A percentile compares a stretch with the other conserved stretches of the same genome.
Conservation (phyloP, 2,888 invertebrate species). For the Leistus spinibarbis region DNA sequence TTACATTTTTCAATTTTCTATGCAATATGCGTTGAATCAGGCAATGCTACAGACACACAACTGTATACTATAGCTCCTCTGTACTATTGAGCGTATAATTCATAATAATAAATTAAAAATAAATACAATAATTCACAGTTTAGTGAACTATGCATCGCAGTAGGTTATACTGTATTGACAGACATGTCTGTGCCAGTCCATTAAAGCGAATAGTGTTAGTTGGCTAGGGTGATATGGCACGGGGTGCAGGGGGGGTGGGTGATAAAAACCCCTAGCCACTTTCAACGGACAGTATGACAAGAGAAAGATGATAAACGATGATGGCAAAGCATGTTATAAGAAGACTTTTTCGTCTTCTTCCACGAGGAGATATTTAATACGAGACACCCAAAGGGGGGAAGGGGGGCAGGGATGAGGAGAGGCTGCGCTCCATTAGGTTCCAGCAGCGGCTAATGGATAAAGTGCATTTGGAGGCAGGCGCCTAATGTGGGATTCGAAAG, state of each 20-base stretch:
- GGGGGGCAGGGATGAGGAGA: neutral
- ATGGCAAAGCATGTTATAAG: conserved; percentile 25
- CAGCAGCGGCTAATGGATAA: conserved; percentile 18
- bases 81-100: too few relatives aligned
- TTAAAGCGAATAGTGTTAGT: conserved; percentile 14
- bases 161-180: neutral
- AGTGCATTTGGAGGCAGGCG: conserved; percentile 10
- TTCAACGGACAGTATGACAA: conserved; percentile 31
- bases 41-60: neutral
- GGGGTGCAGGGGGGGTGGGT: neutral
- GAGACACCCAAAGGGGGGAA: neutral
- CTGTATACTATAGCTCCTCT: too few relatives aligned
- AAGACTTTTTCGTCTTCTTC: conserved; percentile 5
- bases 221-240: neutral
- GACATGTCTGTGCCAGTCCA: conserved; percentile 18
- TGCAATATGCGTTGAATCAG: too few relatives aligned
- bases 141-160: too few relatives aligned
- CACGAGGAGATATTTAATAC: conserved; percentile 28
- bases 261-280: conserved; percentile 2
- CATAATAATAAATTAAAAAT: too few relatives aligned
- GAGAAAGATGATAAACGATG: conserved; percentile 36
- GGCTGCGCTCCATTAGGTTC: neutral
- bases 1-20: too few relatives aligned
- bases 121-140: too few relatives aligned
- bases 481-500: neutral